These are phyloP conservation scores for Himantopus leucocephalus DNA, from an alignment of 2,113 vertebrate genomes.

Conservation along the genomic window DNA sequence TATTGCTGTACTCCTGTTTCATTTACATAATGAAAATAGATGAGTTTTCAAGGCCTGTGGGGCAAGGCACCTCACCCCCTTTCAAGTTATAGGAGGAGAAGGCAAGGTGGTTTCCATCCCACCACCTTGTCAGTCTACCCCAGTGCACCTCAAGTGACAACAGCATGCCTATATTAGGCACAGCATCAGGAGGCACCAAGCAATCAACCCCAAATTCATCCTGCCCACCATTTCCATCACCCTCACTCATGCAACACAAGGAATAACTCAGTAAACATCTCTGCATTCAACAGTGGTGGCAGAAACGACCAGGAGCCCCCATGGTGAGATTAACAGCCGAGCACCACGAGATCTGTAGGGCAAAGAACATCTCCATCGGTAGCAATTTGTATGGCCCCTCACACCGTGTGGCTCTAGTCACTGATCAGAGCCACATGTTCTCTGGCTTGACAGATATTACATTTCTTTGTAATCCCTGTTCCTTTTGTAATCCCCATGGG, in stretches of 20 bases:
- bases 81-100: background rate
- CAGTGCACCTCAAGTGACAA: fast-evolving
- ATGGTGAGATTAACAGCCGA: background rate
- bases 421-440: background rate
- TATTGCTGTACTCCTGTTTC: background rate
- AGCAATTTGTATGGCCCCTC: background rate
- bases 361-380: background rate
- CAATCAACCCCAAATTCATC: background rate
- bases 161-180: fast-evolving
- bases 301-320: background rate
- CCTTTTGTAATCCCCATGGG: background rate
- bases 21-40: background rate
- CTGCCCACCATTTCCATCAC: background rate
- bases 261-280: background rate
- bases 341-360: background rate
- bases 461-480: background rate
- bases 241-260: background rate
- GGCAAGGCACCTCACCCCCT: background rate
- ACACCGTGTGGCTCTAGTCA: background rate
- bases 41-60: fast-evolving
- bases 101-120: background rate
- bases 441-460: background rate
- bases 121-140: background rate
- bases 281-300: background rate
- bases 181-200: background rate